Evolutionary conservation across 2,113 vertebrate species (phyloP), one percentile per base, ranked within the genome.

Genomic region (Tenebrosternarchus preto): DNA sequence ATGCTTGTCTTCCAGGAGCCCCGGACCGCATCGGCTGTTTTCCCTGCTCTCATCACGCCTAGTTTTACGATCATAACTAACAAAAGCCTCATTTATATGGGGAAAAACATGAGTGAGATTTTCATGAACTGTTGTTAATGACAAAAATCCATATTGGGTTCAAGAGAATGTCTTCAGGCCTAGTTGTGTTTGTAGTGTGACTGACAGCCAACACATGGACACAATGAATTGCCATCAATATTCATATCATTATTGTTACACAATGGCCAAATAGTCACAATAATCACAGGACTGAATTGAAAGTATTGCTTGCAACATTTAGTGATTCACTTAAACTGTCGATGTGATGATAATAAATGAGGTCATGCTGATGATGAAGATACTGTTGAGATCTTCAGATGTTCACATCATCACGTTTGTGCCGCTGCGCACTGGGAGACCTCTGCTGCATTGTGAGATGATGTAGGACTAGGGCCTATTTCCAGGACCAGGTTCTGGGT

Each of bases 401-500:
- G 24, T 72, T 27, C 63, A 20, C 39, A 19, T 6, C 8, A 3
- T 27, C 31, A 22, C 43, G 75, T 25, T 16, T 50, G 43, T 76
- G 46, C 43, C 12, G 43, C 11, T 1, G 7, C 43, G 9, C 43
- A 36, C 55, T 36, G 4, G 11, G 53, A 22, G 72, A 74, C n/a
- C 71, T 43, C 60, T 69, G 66, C 57, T 33, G 31, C 63, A 16
- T 33, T 36, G 77, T 19, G n/a, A 72, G 55, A 33, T 73, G 27
- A 79, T 36, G 19, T 24, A 25, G 59, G 43, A 2, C 25, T 33
- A 4, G n/a, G 29, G 75, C 5, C 78, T 73, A 55, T 80, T 80
- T 80, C 46, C 36, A 80, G 57, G 20, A 15, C 36, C 67, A 71
- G 57, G 66, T 80, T 73, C 66, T 73, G 53, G 78, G 57, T 64